A percentile compares a stretch with the other conserved stretches of the same genome.
Evolutionary conservation across 2,113 vertebrate species (phyloP).

Genomic region (Cyphomyrus plagiostoma): DNA sequence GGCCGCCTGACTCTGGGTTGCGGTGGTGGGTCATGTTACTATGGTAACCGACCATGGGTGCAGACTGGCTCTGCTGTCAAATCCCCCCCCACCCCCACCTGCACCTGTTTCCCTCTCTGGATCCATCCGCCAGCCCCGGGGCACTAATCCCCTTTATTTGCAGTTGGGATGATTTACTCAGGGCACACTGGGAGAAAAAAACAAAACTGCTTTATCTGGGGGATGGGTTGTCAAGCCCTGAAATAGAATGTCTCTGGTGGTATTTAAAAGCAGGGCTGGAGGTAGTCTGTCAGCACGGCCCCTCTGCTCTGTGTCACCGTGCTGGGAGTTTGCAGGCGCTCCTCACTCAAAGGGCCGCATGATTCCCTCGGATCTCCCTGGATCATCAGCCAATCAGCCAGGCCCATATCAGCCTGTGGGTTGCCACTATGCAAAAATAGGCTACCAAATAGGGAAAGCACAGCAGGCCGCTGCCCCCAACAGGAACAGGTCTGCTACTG

Average conservation of each 20-base stretch:
- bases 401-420: not conserved
- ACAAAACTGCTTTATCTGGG: not conserved
- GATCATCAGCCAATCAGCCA: not conserved
- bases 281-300: not conserved
- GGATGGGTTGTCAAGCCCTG: not conserved
- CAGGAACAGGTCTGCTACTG: not conserved
- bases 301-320: not conserved
- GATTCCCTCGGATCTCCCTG: not conserved
- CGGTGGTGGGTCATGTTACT: not conserved
- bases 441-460: not conserved
- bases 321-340: not conserved
- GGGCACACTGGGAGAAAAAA: not conserved
- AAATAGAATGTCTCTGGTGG: not conserved
- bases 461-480: not conserved
- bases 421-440: not conserved
- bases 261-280: not conserved
- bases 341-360: not conserved
- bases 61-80: not conserved
- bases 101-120: not conserved
- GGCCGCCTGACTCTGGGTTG: not conserved
- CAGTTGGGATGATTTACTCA: not conserved
- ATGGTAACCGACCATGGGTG: constrained; percentile 7
- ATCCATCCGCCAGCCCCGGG: not conserved
- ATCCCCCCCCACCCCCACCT: no score
- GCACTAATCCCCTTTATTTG: not conserved